Evolutionary conservation across 1,140 invertebrate genomes (phyloP).

Genomic region (Trichomalopsis sarcophagae): DNA sequence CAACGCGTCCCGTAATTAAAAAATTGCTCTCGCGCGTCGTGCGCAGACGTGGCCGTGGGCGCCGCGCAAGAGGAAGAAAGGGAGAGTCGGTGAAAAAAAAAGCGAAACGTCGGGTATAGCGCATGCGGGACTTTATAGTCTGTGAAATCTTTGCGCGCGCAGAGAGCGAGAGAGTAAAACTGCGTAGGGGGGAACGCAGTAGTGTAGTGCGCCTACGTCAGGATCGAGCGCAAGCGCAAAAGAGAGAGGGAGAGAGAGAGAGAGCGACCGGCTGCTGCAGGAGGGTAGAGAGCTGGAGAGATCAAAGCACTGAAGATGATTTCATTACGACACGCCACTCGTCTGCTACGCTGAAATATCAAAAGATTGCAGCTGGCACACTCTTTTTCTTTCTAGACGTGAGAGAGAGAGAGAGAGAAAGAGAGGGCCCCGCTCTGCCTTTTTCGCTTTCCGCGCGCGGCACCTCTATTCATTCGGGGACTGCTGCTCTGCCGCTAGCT

Average conservation of each 20-base stretch:
- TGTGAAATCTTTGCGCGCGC: conserved; percentile 24
- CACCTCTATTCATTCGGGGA: conserved; percentile 35
- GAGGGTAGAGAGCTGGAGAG: conserved; percentile 67
- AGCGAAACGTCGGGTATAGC: not conserved
- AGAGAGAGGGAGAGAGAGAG: conserved; percentile 55
- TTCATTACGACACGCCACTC: conserved; percentile 73
- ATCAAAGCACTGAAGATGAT: conserved; percentile 74
- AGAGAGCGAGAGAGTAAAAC: not conserved
- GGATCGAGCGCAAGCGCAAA: conserved; percentile 15
- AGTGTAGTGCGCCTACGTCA: not conserved
- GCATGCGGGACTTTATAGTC: conserved; percentile 32
- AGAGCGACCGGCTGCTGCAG: conserved; percentile 53
- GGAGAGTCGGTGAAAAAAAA: not conserved
- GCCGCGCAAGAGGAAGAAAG: not conserved
- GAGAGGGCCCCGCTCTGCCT: not conserved
- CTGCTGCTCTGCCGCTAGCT: not conserved
- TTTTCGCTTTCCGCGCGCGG: not conserved
- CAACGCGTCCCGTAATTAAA: conserved; percentile 58
- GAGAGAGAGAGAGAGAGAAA: not conserved
- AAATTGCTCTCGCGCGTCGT: conserved; percentile 58
- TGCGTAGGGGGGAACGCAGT: conserved; percentile 17
- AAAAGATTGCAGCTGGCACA: conserved; percentile 67
- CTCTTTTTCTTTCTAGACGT: conserved; percentile 44
- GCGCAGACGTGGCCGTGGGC: not conserved
- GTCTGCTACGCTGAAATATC: conserved; percentile 73